Evolutionary conservation across 2,888 invertebrate species (phyloP).

Genomic region (Ceraclea dissimilis): DNA sequence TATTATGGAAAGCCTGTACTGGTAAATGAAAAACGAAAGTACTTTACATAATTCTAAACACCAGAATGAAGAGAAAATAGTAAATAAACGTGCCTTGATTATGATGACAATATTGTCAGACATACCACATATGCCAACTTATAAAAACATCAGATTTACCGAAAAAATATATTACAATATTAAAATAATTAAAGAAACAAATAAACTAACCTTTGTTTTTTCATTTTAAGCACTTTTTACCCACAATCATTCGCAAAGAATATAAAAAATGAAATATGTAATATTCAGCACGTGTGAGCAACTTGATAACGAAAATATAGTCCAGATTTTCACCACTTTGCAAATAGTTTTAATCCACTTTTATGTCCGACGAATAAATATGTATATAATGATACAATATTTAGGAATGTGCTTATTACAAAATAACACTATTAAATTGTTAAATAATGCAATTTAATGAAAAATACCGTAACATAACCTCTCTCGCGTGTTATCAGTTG

Average conservation of each 20-base stretch:
- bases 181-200: background rate
- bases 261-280: background rate
- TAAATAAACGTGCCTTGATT: background rate
- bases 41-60: too few relatives aligned
- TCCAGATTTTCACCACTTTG: background rate
- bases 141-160: background rate
- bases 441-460: background rate
- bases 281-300: background rate
- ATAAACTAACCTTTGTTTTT: background rate
- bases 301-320: background rate
- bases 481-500: background rate
- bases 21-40: too few relatives aligned
- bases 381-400: background rate
- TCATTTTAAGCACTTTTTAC: background rate
- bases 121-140: background rate
- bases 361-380: background rate
- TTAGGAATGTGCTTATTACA: background rate
- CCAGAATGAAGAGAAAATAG: too few relatives aligned
- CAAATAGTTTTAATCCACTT: background rate
- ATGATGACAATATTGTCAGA: background rate
- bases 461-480: constrained; percentile 2
- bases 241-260: background rate
- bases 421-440: background rate
- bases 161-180: background rate
- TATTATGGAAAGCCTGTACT: too few relatives aligned